These are phyloP conservation scores for Cyclina sinensis DNA, from an alignment of 1,140 invertebrate genomes.

Conservation along the genomic window DNA sequence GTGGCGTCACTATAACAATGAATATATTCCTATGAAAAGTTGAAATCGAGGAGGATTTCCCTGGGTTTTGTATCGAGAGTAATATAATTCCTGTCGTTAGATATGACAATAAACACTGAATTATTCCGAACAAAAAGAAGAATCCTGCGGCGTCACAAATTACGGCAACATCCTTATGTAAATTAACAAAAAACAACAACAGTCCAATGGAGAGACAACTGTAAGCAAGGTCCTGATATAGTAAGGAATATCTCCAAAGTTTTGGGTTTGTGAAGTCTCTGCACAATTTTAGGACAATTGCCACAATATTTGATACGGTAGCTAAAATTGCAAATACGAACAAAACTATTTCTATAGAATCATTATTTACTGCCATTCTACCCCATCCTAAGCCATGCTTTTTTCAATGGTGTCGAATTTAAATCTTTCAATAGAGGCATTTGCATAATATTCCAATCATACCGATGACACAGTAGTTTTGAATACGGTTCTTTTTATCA, in stretches of 20 bases:
- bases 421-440: conserved; percentile 1
- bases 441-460: conserved; percentile 1
- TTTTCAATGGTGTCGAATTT: not conserved
- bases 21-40: conserved; percentile 59
- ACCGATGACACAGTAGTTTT: not conserved
- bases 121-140: conserved; percentile 71
- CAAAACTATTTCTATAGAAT: conserved; percentile 31
- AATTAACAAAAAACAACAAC: conserved; percentile 53
- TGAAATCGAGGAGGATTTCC: conserved; percentile 56
- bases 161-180: not conserved
- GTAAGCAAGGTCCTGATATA: conserved; percentile 67
- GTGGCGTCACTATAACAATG: conserved; percentile 70
- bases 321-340: conserved; percentile 30
- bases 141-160: conserved; percentile 67
- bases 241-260: conserved; percentile 71
- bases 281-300: conserved; percentile 56
- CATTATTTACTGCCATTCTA: conserved; percentile 47
- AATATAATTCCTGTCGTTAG: conserved; percentile 60
- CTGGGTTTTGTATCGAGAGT: conserved; percentile 58
- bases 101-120: conserved; percentile 45
- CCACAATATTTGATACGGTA: conserved; percentile 33
- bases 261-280: conserved; percentile 70
- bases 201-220: conserved; percentile 68
- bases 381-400: not conserved
- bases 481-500: not conserved